Conservation (phyloP, 2,888 invertebrate genomes). For the Pasiphila rectangulata region DNA sequence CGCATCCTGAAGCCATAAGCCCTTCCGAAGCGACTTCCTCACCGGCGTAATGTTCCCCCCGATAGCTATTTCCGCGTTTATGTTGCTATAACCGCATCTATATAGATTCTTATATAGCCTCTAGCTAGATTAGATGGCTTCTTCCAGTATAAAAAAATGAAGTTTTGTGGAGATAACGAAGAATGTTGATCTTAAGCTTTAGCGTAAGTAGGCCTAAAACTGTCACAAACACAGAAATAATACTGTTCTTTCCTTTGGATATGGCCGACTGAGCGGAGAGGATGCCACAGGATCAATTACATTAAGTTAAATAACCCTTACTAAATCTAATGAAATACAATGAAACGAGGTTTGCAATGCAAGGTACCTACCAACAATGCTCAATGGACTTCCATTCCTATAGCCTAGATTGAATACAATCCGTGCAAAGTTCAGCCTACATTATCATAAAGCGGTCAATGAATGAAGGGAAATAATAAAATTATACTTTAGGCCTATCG, state of each 20-base stretch:
- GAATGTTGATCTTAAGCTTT: no score
- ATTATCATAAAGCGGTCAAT: conserved; percentile 15
- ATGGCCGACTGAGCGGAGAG: no score
- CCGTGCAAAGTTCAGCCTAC: conserved; percentile 21
- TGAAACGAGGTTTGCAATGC: not conserved
- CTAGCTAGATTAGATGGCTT: not conserved
- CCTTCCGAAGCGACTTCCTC: conserved; percentile 43
- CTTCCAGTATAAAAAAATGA: not conserved
- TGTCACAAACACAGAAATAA: no score
- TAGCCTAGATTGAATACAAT: conserved; percentile 20
- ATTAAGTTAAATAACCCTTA: no score
- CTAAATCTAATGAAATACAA: not conserved
- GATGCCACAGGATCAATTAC: no score
- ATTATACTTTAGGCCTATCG: not conserved
- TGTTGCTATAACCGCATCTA: conserved; percentile 9
- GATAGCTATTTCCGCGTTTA: conserved; percentile 31
- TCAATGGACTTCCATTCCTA: conserved; percentile 11
- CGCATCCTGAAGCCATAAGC: conserved; percentile 35
- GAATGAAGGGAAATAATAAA: conserved; percentile 6
- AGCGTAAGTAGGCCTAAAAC: no score
- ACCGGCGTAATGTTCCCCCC: conserved; percentile 37
- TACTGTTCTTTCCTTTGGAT: no score
- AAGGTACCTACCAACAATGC: conserved; percentile 6
- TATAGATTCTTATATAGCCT: not conserved
- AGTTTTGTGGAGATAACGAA: no score